Evolutionary conservation across 2,113 vertebrate species (phyloP), one percentile per base, ranked within the genome.

Genomic region (Eulacestoma nigropectus): DNA sequence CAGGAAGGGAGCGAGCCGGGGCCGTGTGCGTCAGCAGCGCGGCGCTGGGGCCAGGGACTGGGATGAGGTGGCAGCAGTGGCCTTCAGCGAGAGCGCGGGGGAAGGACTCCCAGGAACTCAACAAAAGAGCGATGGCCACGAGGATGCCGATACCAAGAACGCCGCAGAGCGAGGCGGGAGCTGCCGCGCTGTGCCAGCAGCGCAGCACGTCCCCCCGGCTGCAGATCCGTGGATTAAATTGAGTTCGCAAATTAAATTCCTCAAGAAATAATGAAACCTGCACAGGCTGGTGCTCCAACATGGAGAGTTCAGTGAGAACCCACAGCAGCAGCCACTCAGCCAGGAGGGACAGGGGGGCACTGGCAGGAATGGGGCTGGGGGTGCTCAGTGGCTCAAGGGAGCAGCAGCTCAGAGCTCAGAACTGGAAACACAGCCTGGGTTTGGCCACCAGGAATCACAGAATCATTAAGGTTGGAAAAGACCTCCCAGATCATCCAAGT

Each of bases 401-500:
- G n/a, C 69, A 64, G 59, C 60, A 55, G 10, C n/a, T 57, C 33
- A 25, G 50, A 35, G 42, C 16, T 65, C 63, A 37, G 64, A 33
- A 13, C 84, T 13, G 63, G 22, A 16, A 44, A 33, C 32, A 18
- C 30, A 52, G 47, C 39, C 46, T 13, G 46, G 46, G 11, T 22
- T 22, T 86, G 53, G 53, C 55, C 37, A 59, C 44, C 52, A 44
- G 73, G 13, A 65, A 20, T 13, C 50, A 2, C n/a, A 11, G 25
- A 20, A 10, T 16, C 25, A 3, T 4, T 5, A 3, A 4, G 17
- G 7, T 1, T 59, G 53, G 63, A 7, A 12, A 6, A 60, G 11
- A 2, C 44, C 17, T 68, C 21, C 37, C 27, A 68, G 63, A 0
- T 3, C 46, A 27, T 1, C 6, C 0, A 33, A 37, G 3, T 6